These are phyloP conservation scores for Stenchaetothrips biformis DNA, from an alignment of 2,888 invertebrate genomes.

Conservation along the genomic window DNA sequence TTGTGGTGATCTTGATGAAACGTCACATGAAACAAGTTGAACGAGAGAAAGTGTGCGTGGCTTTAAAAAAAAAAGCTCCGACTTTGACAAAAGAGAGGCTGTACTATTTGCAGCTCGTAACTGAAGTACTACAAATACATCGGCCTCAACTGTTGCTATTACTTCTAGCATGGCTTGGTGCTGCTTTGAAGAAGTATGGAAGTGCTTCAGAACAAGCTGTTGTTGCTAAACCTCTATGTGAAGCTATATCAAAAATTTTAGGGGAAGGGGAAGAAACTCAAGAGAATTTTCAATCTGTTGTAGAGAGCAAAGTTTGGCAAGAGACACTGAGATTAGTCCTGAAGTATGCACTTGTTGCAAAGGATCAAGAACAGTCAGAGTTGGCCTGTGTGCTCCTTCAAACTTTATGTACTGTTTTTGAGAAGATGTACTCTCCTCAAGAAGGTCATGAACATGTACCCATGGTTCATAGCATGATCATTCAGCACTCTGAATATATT, in stretches of 20 bases:
- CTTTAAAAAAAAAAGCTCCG: neutral
- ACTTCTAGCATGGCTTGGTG: neutral
- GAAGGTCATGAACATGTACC: neutral
- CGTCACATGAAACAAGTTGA: neutral
- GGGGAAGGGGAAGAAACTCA: neutral
- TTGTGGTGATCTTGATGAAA: neutral
- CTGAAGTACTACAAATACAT: neutral
- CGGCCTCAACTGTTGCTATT: neutral
- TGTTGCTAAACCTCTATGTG: neutral
- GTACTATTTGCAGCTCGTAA: neutral
- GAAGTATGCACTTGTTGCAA: neutral
- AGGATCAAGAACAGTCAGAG: neutral
- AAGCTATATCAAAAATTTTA: neutral
- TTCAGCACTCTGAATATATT: neutral
- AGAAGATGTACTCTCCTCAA: neutral
- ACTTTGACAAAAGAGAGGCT: neutral
- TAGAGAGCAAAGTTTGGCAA: slow-evolving; percentile 5
- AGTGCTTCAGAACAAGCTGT: neutral
- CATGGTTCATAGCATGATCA: slow-evolving; percentile 2
- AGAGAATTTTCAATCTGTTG: neutral
- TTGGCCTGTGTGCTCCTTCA: neutral
- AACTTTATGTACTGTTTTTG: neutral
- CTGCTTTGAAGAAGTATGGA: neutral
- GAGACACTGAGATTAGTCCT: neutral
- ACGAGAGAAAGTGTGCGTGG: neutral